Conservation (phyloP, 2,113 vertebrate species). For the Oryzias celebensis region DNA sequence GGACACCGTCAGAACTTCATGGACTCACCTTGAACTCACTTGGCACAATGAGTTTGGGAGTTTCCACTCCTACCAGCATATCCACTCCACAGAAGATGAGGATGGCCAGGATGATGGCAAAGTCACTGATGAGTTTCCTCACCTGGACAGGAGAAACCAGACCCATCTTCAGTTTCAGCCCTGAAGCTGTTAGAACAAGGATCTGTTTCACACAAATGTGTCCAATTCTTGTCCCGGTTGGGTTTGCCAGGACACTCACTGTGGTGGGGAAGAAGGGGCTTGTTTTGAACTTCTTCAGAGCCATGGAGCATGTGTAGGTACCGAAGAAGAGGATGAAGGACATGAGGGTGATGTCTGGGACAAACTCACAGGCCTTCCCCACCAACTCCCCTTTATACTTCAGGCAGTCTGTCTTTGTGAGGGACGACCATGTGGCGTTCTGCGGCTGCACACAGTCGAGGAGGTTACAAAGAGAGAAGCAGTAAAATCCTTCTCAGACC, state of each 20-base stretch:
- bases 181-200: neutral
- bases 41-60: slow-evolving; percentile 97
- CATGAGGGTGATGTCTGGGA: slow-evolving; percentile 96
- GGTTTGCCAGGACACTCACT: slow-evolving; percentile 75
- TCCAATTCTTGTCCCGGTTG: neutral
- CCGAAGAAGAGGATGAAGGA: slow-evolving; percentile 98
- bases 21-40: slow-evolving; percentile 91
- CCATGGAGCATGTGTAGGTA: slow-evolving; percentile 96
- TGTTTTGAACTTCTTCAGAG: slow-evolving; percentile 96
- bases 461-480: neutral
- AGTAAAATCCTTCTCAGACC: neutral
- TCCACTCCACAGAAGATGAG: slow-evolving; percentile 94
- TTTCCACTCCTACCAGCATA: slow-evolving; percentile 91
- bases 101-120: slow-evolving; percentile 96
- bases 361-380: slow-evolving; percentile 85
- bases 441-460: slow-evolving; percentile 55
- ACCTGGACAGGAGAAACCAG: slow-evolving; percentile 76
- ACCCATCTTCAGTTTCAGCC: neutral
- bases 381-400: slow-evolving; percentile 85
- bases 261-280: slow-evolving; percentile 95
- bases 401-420: slow-evolving; percentile 85
- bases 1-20: neutral
- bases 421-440: slow-evolving; percentile 84
- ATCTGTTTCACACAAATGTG: rapidly evolving
- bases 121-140: slow-evolving; percentile 97